A percentile compares a stretch with the other conserved stretches of the same genome.
Conservation (phyloP, 1,140 invertebrate genomes). For the Drosophila ercepeae region DNA sequence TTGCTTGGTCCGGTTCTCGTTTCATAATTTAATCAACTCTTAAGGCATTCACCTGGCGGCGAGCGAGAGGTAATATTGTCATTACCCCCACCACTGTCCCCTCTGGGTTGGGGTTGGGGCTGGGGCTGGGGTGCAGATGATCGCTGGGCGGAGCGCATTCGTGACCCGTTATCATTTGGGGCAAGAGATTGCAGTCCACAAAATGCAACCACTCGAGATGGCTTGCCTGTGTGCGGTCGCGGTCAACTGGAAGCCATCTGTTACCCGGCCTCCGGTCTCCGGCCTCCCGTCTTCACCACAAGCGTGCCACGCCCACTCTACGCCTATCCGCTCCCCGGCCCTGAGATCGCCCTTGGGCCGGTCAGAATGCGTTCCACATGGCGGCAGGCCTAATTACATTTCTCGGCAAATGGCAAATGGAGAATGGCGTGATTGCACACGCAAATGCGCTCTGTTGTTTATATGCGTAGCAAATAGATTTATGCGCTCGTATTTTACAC, state of each 20-base stretch:
- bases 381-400: conserved; percentile 78
- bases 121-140: not conserved
- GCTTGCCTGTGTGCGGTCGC: conserved; percentile 38
- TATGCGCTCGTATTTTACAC: conserved; percentile 79
- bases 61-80: conserved; percentile 56
- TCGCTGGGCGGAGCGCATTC: conserved; percentile 5
- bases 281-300: not conserved
- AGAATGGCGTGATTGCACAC: conserved; percentile 69
- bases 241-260: conserved; percentile 66
- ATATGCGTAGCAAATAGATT: conserved; percentile 78
- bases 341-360: conserved; percentile 26
- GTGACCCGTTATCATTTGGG: conserved; percentile 53
- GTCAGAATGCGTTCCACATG: conserved; percentile 72
- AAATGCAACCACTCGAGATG: conserved; percentile 10
- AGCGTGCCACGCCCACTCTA: not conserved
- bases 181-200: conserved; percentile 38
- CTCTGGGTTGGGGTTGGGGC: not conserved
- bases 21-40: conserved; percentile 57
- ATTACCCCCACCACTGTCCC: conserved; percentile 25
- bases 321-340: not conserved
- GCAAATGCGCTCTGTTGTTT: conserved; percentile 62
- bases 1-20: conserved; percentile 28
- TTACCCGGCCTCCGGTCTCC: conserved; percentile 18
- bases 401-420: conserved; percentile 64
- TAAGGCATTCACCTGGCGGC: conserved; percentile 46